phyloP scores from a whole-genome alignment of 2,113 vertebrate species.

The Pelusios castaneus region DNA sequence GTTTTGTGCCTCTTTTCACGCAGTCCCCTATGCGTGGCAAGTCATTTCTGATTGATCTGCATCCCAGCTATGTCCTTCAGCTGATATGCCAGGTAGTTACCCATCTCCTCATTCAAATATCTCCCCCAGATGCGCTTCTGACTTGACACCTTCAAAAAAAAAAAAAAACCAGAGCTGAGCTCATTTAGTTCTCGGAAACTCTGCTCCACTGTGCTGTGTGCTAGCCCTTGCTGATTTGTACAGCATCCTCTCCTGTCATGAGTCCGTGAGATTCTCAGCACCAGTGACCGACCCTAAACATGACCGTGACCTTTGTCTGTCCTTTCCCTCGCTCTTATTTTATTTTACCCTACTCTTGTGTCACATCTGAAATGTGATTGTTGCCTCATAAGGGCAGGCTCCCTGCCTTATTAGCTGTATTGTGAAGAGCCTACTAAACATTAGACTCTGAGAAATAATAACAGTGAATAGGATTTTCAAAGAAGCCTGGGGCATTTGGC shows the following conservation, averaged over 20 bases:
- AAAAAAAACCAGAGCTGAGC: too few species aligned
- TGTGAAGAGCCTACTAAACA: neutral
- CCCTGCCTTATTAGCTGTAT: neutral
- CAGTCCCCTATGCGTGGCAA: slow-evolving; percentile 11
- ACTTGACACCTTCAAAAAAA: neutral
- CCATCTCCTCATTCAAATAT: neutral
- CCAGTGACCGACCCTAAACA: neutral
- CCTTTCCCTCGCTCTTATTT: neutral
- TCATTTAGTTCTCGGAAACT: neutral
- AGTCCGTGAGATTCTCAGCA: neutral
- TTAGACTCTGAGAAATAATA: neutral
- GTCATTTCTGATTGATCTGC: neutral
- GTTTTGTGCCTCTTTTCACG: neutral
- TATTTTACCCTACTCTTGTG: fast-evolving
- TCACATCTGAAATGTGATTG: neutral
- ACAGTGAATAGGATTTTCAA: neutral
- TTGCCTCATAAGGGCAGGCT: neutral
- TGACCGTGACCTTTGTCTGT: fast-evolving
- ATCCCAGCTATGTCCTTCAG: neutral
- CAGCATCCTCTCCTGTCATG: neutral
- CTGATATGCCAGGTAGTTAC: neutral
- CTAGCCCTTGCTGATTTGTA: neutral
- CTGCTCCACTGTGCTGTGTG: neutral
- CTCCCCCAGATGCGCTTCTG: neutral
- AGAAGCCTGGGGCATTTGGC: neutral